Evolutionary conservation across 2,888 invertebrate genomes (phyloP).

Genomic region (Catotricha subobsoleta): DNA sequence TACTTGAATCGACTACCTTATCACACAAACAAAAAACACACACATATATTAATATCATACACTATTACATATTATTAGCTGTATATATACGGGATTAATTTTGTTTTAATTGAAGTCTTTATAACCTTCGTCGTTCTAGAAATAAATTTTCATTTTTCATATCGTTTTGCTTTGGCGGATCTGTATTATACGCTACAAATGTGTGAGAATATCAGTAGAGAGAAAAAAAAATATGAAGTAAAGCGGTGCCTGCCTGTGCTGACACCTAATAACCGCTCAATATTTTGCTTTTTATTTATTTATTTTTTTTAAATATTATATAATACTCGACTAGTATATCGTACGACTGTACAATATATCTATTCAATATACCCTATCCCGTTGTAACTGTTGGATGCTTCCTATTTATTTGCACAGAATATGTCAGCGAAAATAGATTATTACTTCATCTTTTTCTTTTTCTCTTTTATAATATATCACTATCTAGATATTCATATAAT

Average conservation of each 20-base stretch:
- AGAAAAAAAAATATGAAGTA: too few relatives aligned
- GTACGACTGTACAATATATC: background rate
- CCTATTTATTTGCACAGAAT: too few relatives aligned
- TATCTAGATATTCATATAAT: too few relatives aligned
- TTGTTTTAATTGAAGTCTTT: background rate
- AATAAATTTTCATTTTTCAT: background rate
- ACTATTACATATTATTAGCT: background rate
- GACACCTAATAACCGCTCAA: background rate
- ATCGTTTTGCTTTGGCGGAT: background rate
- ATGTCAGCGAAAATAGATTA: background rate
- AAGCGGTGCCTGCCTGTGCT: background rate
- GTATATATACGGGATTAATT: too few relatives aligned
- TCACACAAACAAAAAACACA: too few relatives aligned
- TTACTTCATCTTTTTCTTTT: background rate
- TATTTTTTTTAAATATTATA: background rate
- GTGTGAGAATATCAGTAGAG: too few relatives aligned
- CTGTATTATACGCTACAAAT: too few relatives aligned
- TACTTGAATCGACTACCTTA: too few relatives aligned
- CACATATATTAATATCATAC: background rate
- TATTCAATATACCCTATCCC: too few relatives aligned
- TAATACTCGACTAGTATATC: background rate
- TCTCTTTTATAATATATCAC: too few relatives aligned
- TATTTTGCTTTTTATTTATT: background rate
- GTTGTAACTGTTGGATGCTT: too few relatives aligned
- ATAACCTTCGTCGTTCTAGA: background rate